Conservation (phyloP, 2,797 vertebrate genomes). For the Mustela erminea region DNA sequence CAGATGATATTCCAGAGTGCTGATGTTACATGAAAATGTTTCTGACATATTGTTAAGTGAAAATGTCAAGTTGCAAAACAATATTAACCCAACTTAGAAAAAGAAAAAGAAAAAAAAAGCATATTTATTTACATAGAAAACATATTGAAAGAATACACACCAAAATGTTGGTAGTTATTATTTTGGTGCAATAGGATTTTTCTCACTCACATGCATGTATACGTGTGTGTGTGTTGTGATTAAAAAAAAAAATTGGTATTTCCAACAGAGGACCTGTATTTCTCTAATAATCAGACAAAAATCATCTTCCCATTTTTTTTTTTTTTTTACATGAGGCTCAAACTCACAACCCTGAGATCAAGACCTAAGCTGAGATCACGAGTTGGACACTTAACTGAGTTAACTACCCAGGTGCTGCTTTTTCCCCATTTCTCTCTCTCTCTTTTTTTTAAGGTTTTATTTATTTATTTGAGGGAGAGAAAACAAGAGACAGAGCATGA, state of each 20-base stretch:
- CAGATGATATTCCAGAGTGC: background rate
- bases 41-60: background rate
- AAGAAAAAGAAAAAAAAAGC: background rate
- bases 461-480: no score
- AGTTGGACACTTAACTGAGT: background rate
- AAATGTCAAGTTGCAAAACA: background rate
- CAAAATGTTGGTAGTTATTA: background rate
- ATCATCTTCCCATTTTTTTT: background rate
- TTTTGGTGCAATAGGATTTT: background rate
- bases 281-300: conserved; percentile 41
- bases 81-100: background rate
- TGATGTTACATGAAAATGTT: background rate
- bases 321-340: background rate
- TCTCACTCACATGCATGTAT: background rate
- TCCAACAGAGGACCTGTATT: background rate
- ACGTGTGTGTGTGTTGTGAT: background rate
- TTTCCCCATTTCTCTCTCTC: no score
- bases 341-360: background rate
- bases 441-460: no score
- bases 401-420: no score
- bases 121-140: conserved; percentile 38
- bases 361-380: background rate
- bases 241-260: background rate
- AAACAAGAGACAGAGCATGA: no score
- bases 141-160: background rate